Percentiles rank a stretch among this genome's conserved stretches.
Conservation (phyloP, 2,113 vertebrate species). For the Mohoua ochrocephala region DNA sequence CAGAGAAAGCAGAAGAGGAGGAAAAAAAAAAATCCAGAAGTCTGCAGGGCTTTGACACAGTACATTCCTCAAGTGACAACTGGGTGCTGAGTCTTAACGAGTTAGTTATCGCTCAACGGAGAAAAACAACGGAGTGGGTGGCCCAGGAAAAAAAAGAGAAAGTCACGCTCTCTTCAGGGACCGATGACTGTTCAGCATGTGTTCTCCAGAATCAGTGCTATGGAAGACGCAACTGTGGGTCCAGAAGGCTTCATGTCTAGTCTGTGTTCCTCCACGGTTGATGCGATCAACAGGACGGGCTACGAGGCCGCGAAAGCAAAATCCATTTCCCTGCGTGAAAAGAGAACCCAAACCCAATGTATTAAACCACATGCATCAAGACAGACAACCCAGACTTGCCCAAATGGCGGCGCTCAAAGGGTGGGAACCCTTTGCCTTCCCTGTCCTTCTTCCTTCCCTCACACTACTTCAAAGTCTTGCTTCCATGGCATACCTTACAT, state of each 20-base stretch:
- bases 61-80: constrained; percentile 78
- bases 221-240: constrained; percentile 55
- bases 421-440: not conserved
- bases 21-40: constrained; percentile 27
- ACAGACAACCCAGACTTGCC: not conserved
- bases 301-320: constrained; percentile 52
- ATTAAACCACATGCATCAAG: not conserved
- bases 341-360: not conserved
- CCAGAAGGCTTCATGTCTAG: constrained; percentile 45
- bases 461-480: not conserved
- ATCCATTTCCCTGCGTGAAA: constrained; percentile 56
- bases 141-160: not conserved
- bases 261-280: constrained; percentile 52
- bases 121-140: not conserved
- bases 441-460: not conserved
- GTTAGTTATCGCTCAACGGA: constrained; percentile 30
- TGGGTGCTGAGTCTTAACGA: constrained; percentile 44
- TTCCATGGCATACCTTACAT: not conserved
- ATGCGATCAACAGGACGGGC: constrained; percentile 30
- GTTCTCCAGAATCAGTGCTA: constrained; percentile 41
- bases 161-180: constrained; percentile 28
- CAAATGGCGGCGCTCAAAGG: accelerated
- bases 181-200: not conserved
- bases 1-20: not conserved
- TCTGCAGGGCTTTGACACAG: constrained; percentile 74